Evolutionary conservation across 2,113 vertebrate species (phyloP).

Genomic region (Ranitomeya imitator): DNA sequence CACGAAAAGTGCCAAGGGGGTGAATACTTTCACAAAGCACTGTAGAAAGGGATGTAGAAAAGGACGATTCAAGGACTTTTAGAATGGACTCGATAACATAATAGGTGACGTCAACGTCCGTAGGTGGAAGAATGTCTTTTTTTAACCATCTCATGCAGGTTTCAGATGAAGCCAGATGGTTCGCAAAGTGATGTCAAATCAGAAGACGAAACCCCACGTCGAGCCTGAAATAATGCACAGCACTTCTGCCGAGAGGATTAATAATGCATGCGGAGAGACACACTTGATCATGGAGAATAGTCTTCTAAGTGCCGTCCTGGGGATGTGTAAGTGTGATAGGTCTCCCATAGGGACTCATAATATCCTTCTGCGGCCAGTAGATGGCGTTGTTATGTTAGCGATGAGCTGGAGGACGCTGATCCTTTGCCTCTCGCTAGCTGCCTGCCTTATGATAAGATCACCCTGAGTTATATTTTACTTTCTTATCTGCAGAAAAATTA

Average conservation of each 20-base stretch:
- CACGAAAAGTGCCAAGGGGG: too few species aligned
- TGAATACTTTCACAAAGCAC: too few species aligned
- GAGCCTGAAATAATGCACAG: constrained; percentile 30
- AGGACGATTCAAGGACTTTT: background rate
- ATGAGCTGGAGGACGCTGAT: background rate
- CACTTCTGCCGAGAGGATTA: constrained; percentile 27
- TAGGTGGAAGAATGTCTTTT: background rate
- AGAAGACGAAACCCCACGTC: background rate
- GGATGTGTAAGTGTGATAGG: constrained; percentile 36
- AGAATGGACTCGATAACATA: background rate
- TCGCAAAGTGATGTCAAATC: background rate
- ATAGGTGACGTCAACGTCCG: background rate
- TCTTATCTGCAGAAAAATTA: background rate
- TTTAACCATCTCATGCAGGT: background rate
- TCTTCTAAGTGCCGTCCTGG: constrained; percentile 36
- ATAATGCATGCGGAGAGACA: constrained; percentile 19
- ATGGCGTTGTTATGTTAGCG: constrained; percentile 24
- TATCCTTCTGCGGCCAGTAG: constrained; percentile 25
- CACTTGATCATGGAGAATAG: constrained; percentile 24
- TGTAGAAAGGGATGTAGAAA: too few species aligned
- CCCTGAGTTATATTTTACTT: background rate
- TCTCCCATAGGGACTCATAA: constrained; percentile 9
- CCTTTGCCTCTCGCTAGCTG: background rate
- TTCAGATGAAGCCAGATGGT: background rate
- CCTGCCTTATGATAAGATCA: background rate